Percentiles rank a stretch among this genome's conserved stretches.
phyloP scores from a whole-genome alignment of 2,797 vertebrate species.

The Cuniculus paca region DNA sequence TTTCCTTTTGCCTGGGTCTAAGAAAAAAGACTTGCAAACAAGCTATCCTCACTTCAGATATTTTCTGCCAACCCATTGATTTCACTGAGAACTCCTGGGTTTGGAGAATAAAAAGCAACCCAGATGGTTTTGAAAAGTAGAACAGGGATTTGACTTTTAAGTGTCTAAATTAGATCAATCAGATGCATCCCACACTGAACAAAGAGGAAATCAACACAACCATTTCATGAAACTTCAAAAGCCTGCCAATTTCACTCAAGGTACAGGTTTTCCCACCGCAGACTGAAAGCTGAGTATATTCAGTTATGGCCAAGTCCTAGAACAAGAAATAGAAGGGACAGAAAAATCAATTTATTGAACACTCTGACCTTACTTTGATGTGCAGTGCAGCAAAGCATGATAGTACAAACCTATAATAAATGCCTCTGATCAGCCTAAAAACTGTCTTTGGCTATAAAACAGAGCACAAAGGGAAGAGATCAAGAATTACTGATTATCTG shows the following conservation, averaged over 20 bases:
- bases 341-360: constrained; percentile 82
- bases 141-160: constrained; percentile 77
- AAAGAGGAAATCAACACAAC: constrained; percentile 72
- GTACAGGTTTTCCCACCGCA: constrained; percentile 48
- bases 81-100: constrained; percentile 58
- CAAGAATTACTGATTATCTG: constrained; percentile 46
- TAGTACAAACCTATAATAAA: constrained; percentile 65
- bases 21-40: constrained; percentile 67
- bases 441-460: constrained; percentile 1
- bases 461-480: constrained; percentile 31
- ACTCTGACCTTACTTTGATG: constrained; percentile 76
- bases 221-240: constrained; percentile 75
- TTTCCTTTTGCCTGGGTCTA: constrained; percentile 25
- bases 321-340: constrained; percentile 75
- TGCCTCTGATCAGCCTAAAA: constrained; percentile 61
- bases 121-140: constrained; percentile 75
- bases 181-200: constrained; percentile 64
- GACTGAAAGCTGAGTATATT: not conserved
- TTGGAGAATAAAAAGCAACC: constrained; percentile 68
- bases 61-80: constrained; percentile 65
- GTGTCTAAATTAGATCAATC: constrained; percentile 78
- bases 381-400: constrained; percentile 37
- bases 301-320: constrained; percentile 63
- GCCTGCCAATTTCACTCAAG: constrained; percentile 57
- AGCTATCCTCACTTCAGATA: constrained; percentile 51